Evolutionary conservation across 2,888 invertebrate species (phyloP).

Genomic region (Pammene aurita): DNA sequence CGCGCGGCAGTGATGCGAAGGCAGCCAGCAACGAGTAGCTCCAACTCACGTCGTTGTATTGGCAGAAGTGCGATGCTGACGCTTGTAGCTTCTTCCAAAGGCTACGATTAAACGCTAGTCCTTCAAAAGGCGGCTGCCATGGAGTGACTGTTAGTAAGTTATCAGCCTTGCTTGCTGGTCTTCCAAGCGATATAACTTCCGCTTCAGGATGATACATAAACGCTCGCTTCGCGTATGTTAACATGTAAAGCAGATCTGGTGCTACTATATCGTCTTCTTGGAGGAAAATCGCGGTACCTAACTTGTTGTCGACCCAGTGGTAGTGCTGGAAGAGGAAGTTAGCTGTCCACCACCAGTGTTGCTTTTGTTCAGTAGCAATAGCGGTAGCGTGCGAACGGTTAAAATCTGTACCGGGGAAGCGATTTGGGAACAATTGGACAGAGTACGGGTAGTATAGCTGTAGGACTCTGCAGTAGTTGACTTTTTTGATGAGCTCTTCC

Average conservation of each 20-base stretch:
- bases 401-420: conserved; percentile 54
- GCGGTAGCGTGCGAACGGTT: conserved; percentile 51
- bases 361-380: conserved; percentile 54
- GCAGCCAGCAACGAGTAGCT: conserved; percentile 57
- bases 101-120: conserved; percentile 58
- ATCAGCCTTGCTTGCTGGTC: conserved; percentile 45
- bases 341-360: conserved; percentile 69
- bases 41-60: conserved; percentile 61
- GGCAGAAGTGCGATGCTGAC: conserved; percentile 52
- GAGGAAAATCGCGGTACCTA: conserved; percentile 56
- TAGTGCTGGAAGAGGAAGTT: conserved; percentile 53
- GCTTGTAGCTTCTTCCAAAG: conserved; percentile 54
- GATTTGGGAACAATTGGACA: conserved; percentile 55
- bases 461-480: conserved; percentile 61
- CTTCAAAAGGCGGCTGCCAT: conserved; percentile 59
- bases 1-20: conserved; percentile 47
- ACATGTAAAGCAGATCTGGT: conserved; percentile 58
- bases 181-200: conserved; percentile 56
- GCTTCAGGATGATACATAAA: conserved; percentile 49
- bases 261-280: conserved; percentile 58
- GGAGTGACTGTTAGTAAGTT: conserved; percentile 52
- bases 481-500: conserved; percentile 51
- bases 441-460: conserved; percentile 64
- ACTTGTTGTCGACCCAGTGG: conserved; percentile 45
- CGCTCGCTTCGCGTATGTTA: conserved; percentile 49